phyloP scores from a whole-genome alignment of 1,140 invertebrate genomes.

The Zaprionus inermis region DNA sequence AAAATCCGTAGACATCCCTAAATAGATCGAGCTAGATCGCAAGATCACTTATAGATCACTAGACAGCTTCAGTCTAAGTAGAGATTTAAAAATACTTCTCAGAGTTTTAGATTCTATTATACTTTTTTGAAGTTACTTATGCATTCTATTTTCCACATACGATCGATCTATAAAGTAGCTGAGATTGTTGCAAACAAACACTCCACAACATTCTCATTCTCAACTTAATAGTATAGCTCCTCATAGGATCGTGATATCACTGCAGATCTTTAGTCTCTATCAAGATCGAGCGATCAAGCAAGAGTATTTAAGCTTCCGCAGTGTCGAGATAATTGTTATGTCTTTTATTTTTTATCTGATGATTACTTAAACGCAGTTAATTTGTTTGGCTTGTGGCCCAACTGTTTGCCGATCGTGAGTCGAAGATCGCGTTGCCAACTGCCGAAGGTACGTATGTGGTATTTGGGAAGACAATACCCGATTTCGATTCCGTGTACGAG shows the following conservation, averaged over 20 bases:
- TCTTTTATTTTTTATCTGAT: constrained; percentile 19
- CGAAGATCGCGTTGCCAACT: constrained; percentile 8
- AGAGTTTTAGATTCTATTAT: no score
- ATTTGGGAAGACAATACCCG: constrained; percentile 12
- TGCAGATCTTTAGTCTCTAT: not conserved
- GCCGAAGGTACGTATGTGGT: not conserved
- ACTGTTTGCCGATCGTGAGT: constrained; percentile 20
- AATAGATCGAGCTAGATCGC: no score
- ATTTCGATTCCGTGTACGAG: constrained; percentile 8
- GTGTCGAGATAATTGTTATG: constrained; percentile 15
- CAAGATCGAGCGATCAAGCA: not conserved
- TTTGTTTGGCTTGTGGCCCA: constrained; percentile 68
- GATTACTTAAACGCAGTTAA: constrained; percentile 68
- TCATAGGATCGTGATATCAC: not conserved
- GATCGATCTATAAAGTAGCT: no score
- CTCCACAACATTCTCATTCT: no score
- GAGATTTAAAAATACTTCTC: no score
- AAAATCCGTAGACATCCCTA: no score
- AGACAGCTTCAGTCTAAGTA: no score
- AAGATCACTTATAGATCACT: no score
- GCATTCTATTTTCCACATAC: no score
- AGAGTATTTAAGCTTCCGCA: not conserved
- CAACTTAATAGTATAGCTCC: not conserved
- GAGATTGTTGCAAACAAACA: no score
- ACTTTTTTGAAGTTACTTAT: no score